Percentiles rank a stretch among this genome's conserved stretches.
Evolutionary conservation across 2,888 invertebrate genomes (phyloP).

Genomic region (Drosophila neotestacea): DNA sequence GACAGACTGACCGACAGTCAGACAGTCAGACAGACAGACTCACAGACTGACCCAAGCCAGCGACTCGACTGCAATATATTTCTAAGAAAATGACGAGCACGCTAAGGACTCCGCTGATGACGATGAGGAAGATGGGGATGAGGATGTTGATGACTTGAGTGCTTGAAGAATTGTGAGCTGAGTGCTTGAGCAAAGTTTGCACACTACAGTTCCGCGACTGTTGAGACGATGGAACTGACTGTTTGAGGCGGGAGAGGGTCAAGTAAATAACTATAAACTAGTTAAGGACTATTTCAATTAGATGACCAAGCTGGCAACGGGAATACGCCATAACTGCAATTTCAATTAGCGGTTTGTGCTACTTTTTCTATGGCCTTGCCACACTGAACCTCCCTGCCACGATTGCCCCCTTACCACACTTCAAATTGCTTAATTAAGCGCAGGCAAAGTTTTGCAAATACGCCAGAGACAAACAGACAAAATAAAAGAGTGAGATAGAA

Average conservation of each 20-base stretch:
- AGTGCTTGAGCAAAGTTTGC: conserved; percentile 40
- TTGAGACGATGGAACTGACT: background rate
- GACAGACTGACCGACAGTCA: background rate
- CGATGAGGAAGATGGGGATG: conserved; percentile 8
- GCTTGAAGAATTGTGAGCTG: conserved; percentile 8
- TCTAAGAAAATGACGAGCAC: conserved; percentile 43
- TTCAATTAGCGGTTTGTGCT: conserved; percentile 76
- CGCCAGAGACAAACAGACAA: conserved; percentile 34
- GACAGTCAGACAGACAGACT: background rate
- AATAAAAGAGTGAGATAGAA: conserved; percentile 12
- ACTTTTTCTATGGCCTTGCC: conserved; percentile 58
- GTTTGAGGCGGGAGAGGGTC: background rate
- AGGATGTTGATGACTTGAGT: conserved; percentile 11
- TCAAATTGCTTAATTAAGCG: conserved; percentile 80
- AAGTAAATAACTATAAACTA: conserved; percentile 79
- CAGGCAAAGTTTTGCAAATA: conserved; percentile 74
- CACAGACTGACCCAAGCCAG: conserved; percentile 16
- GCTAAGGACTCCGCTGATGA: conserved; percentile 22
- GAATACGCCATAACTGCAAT: conserved; percentile 73
- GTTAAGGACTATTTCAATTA: conserved; percentile 79
- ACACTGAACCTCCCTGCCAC: background rate
- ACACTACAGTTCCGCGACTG: conserved; percentile 5
- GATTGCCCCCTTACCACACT: conserved; percentile 41
- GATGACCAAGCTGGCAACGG: conserved; percentile 56
- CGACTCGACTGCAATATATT: conserved; percentile 43